Evolutionary conservation across 2,888 invertebrate species (phyloP), one percentile per base, ranked within the genome.

Genomic region (Melanargia galathea): DNA sequence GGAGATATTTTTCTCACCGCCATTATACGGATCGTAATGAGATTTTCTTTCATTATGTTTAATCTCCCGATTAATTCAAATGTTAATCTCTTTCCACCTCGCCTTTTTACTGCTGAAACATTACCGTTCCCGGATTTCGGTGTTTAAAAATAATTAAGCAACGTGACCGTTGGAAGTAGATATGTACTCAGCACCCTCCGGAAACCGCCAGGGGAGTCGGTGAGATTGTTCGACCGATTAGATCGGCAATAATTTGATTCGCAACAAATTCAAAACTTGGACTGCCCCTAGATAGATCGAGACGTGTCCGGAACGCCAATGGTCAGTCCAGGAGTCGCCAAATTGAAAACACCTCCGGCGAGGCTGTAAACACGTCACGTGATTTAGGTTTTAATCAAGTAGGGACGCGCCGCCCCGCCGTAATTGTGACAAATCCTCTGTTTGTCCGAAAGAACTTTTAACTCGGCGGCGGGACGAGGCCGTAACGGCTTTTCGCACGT

Each of bases 361-460:
- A 72, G 84, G 87, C 90, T 90, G 91, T 91, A 91, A 90, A 91
- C 91, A 90, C 90, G 91, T 90, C 91, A 90, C 91, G 91, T 91
- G 91, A 91, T 91, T 91, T 91, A 91, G 91, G 90, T 90, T 91
- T 91, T 91, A 91, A 91, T 91, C 91, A 91, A 91, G 90, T 86
- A 87, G 89, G 90, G 89, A 87, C 90, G 86, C 87, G 78, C 84
- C 84, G 82, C 83, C 85, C 78, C 78, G 83, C 80, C 87, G 90
- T 91, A 91, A 91, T 91, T 91, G 91, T 90, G 91, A 91, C 91
- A 91, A 91, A 91, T 90, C 90, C 91, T 90, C 90, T 91, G 91
- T 91, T 91, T 91, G 91, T 90, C 87, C 90, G 87, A 87, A 84
- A 84, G 82, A 90, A 91, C 87, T 90, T 90, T 91, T 90, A 90